Evolutionary conservation across 2,113 vertebrate genomes (phyloP), one percentile per base, ranked within the genome.

Genomic region (Xiphophorus hellerii): DNA sequence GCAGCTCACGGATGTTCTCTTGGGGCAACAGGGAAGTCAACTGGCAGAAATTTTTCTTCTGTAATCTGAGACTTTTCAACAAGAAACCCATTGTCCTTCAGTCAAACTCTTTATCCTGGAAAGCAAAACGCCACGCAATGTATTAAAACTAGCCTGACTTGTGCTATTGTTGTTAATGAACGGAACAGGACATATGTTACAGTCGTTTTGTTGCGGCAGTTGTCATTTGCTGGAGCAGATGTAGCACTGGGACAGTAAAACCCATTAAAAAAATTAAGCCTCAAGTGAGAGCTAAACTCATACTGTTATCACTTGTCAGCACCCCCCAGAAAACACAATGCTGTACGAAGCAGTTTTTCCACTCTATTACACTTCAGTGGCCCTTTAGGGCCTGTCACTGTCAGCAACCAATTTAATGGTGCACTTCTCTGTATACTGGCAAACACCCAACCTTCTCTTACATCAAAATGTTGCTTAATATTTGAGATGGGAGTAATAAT

Each of bases 231-330:
- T 76, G 73, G 65, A 80, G 58, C 76, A 79, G 82, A 76, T 89
- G 80, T n/a, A 72, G 73, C 80, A 58, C 27, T 15, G 73, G 69
- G 67, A 42, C 66, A 42, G 35, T 71, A 73, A 71, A 62, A 33
- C 39, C 72, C 10, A 33, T 78, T 77, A 58, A 61, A 62, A 66
- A 27, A 81, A 54, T 39, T 71, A 48, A 69, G 69, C 60, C 78
- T 30, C 27, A 7, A 81, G 72, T 39, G 74, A 69, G 65, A 42
- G 76, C 48, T 78, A 66, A 80, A 80, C 82, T 76, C 74, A 60
- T 76, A 69, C 76, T 83, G 73, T 76, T 75, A 62, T 87, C 80
- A 85, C 74, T 75, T 87, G 86, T 69, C 77, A 82, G 66, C 80
- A 60, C 15, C 51, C 42, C 82, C 42, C 66, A 58, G 7, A 25